A percentile compares a stretch with the other conserved stretches of the same genome.
These are phyloP conservation scores for Amazona ochrocephala DNA, from an alignment of 2,797 vertebrate species.

Conservation along the genomic window DNA sequence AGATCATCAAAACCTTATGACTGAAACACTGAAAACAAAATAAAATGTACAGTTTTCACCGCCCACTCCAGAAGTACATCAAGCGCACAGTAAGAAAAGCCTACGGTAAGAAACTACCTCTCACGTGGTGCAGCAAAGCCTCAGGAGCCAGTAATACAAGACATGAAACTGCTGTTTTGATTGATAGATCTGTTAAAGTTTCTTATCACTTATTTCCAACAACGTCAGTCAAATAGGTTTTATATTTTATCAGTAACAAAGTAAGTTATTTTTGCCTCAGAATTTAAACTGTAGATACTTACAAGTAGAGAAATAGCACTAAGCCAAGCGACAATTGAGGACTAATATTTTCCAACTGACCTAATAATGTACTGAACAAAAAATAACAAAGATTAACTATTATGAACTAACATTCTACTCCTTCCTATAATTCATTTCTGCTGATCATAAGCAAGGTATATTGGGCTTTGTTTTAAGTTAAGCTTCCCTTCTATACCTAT, in stretches of 20 bases:
- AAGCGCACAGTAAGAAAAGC: slow-evolving; percentile 64
- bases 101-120: slow-evolving; percentile 59
- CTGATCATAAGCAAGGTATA: background rate
- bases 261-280: slow-evolving; percentile 54
- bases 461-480: background rate
- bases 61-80: slow-evolving; percentile 60
- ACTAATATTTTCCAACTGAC: background rate
- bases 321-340: background rate
- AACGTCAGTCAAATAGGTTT: slow-evolving; percentile 66
- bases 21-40: slow-evolving; percentile 62
- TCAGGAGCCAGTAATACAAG: slow-evolving; percentile 68
- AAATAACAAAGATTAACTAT: background rate
- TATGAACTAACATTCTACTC: background rate
- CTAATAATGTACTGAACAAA: background rate
- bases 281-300: slow-evolving; percentile 42
- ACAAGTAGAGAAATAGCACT: background rate
- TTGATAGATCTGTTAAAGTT: slow-evolving; percentile 71
- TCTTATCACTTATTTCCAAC: slow-evolving; percentile 71
- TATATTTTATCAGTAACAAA: slow-evolving; percentile 57
- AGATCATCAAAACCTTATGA: slow-evolving; percentile 65
- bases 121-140: slow-evolving; percentile 54
- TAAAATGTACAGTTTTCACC: slow-evolving; percentile 56
- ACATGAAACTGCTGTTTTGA: slow-evolving; percentile 71
- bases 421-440: background rate
- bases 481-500: background rate